phyloP scores from a whole-genome alignment of 2,113 vertebrate genomes.

The Embiotoca jacksoni region DNA sequence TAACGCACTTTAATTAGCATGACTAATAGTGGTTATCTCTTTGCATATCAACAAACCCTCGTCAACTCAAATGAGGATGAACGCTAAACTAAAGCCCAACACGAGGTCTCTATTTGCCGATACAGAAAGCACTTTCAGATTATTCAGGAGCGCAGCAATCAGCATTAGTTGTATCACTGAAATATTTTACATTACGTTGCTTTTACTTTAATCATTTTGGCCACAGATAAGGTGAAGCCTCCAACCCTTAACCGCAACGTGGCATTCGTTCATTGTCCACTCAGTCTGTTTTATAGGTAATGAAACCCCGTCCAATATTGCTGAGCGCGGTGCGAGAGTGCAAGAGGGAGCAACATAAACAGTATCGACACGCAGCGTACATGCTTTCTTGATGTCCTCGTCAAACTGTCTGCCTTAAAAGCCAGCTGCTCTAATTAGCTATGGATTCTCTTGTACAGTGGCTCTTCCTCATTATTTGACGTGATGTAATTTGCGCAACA shows the following conservation, averaged over 20 bases:
- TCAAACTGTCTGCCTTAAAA: slow-evolving; percentile 82
- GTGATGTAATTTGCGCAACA: slow-evolving; percentile 74
- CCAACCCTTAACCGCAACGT: slow-evolving; percentile 3
- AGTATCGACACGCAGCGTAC: slow-evolving; percentile 69
- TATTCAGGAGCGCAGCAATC: background rate
- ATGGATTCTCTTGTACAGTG: slow-evolving; percentile 78
- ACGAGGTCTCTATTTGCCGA: slow-evolving; percentile 15
- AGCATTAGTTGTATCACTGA: background rate
- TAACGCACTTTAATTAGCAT: slow-evolving; percentile 56
- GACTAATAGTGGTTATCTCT: slow-evolving; percentile 37
- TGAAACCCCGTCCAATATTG: slow-evolving; percentile 73
- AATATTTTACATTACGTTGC: slow-evolving; percentile 41
- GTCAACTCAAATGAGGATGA: slow-evolving; percentile 47
- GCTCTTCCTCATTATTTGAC: slow-evolving; percentile 73
- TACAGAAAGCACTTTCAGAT: slow-evolving; percentile 16
- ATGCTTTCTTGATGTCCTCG: slow-evolving; percentile 75
- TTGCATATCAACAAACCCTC: slow-evolving; percentile 22
- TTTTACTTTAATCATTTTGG: slow-evolving; percentile 61
- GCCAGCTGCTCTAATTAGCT: slow-evolving; percentile 85
- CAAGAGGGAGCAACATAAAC: slow-evolving; percentile 72
- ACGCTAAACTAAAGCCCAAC: slow-evolving; percentile 36
- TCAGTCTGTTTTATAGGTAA: slow-evolving; percentile 66
- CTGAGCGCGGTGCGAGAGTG: slow-evolving; percentile 62
- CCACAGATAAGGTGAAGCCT: slow-evolving; percentile 37
- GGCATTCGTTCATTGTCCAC: slow-evolving; percentile 55